A percentile compares a stretch with the other conserved stretches of the same genome.
phyloP scores from a whole-genome alignment of 2,888 invertebrate genomes.

The Aphelenchoides bicaudatus region DNA sequence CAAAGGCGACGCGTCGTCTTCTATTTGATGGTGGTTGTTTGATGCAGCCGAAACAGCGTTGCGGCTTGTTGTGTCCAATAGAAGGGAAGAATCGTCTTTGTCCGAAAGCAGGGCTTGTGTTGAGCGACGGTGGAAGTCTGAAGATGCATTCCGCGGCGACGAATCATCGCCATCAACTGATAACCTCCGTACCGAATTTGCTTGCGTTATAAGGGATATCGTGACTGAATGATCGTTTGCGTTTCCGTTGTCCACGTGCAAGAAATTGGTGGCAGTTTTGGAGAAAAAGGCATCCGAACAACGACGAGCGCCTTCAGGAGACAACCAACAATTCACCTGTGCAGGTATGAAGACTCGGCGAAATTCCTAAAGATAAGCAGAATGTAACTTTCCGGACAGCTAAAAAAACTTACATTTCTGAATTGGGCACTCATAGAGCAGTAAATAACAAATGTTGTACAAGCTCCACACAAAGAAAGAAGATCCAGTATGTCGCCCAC shows the following conservation, averaged over 20 bases:
- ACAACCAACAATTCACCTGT: conserved; percentile 30
- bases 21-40: background rate
- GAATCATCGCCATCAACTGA: conserved; percentile 5
- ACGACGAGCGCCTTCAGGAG: conserved; percentile 20
- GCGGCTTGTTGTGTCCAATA: background rate
- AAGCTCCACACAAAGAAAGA: conserved; percentile 63
- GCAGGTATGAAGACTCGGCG: conserved; percentile 55
- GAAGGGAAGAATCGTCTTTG: conserved; percentile 1
- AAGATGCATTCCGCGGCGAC: conserved; percentile 8
- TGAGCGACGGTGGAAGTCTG: conserved; percentile 13
- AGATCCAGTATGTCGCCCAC: conserved; percentile 63
- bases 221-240: conserved; percentile 30
- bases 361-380: conserved; percentile 47
- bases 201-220: conserved; percentile 26
- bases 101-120: conserved; percentile 9
- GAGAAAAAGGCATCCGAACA: conserved; percentile 31
- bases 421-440: conserved; percentile 65
- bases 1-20: background rate
- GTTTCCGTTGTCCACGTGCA: conserved; percentile 25
- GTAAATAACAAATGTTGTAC: conserved; percentile 65
- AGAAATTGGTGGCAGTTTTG: conserved; percentile 23
- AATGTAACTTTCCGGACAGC: conserved; percentile 16
- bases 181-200: conserved; percentile 14
- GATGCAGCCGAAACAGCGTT: background rate
- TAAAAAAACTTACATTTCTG: conserved; percentile 51